These are phyloP conservation scores for Chamaetylas fuelleborni DNA, from an alignment of 2,113 vertebrate species.

Conservation along the genomic window DNA sequence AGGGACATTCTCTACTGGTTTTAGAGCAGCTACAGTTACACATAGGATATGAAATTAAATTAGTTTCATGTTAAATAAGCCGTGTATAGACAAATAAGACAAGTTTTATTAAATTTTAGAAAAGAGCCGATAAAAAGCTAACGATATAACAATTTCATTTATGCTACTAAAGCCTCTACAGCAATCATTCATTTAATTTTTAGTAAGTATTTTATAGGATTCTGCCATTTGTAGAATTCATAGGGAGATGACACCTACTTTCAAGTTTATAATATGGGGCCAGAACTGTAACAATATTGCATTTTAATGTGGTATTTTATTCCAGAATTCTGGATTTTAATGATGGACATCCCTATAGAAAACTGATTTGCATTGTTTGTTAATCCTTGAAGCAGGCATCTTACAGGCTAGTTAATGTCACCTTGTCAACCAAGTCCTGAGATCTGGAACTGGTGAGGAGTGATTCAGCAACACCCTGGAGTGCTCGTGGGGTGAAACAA, in stretches of 20 bases:
- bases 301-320: neutral
- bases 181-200: neutral
- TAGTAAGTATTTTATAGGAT: neutral
- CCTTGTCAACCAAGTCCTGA: neutral
- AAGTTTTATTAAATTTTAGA: neutral
- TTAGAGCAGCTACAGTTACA: neutral
- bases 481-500: neutral
- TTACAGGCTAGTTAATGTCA: neutral
- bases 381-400: neutral
- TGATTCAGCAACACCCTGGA: neutral
- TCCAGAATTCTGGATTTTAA: neutral
- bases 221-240: neutral
- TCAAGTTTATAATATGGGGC: neutral
- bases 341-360: neutral
- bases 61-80: constrained; percentile 5
- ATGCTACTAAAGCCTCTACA: neutral
- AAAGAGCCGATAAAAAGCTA: neutral
- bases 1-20: neutral
- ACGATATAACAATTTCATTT: neutral
- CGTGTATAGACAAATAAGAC: neutral
- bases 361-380: neutral
- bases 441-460: neutral
- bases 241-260: neutral
- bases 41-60: neutral
- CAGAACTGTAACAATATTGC: neutral